A percentile compares a stretch with the other conserved stretches of the same genome.
Evolutionary conservation across 2,888 invertebrate species (phyloP).

Genomic region (Rhodophaea formosa): DNA sequence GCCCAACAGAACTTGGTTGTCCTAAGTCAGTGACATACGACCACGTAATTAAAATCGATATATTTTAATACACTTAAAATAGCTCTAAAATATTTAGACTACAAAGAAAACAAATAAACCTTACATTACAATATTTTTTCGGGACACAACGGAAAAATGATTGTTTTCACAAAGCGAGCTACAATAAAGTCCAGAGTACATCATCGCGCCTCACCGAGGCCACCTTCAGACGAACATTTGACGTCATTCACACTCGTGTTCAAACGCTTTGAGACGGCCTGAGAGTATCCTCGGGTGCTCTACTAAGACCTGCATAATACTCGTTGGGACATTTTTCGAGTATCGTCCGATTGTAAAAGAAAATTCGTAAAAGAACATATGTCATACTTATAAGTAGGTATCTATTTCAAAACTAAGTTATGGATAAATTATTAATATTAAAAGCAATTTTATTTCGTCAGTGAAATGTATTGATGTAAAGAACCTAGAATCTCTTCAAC

Average conservation of each 20-base stretch:
- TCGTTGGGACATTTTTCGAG: not conserved
- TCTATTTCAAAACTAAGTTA: too few relatives aligned
- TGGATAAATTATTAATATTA: too few relatives aligned
- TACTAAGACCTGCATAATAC: not conserved
- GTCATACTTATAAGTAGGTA: too few relatives aligned
- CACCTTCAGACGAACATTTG: slow-evolving; percentile 11
- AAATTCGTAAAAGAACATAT: too few relatives aligned
- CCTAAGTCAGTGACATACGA: too few relatives aligned
- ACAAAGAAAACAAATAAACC: not conserved
- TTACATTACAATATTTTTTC: not conserved
- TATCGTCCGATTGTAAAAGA: too few relatives aligned
- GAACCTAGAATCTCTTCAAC: too few relatives aligned
- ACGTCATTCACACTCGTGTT: slow-evolving; percentile 11
- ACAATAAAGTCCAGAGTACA: slow-evolving; percentile 48
- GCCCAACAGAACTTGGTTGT: too few relatives aligned
- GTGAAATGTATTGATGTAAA: too few relatives aligned
- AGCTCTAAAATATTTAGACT: not conserved
- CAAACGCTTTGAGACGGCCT: slow-evolving; percentile 3
- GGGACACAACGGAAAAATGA: slow-evolving; percentile 31
- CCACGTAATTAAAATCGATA: too few relatives aligned
- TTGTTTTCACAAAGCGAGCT: slow-evolving; percentile 40
- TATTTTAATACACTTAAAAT: not conserved
- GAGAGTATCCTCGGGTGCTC: not conserved
- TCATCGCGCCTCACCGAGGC: slow-evolving; percentile 36
- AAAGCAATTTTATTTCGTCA: too few relatives aligned